Conservation (phyloP, 2,113 vertebrate species). For the Manacus vitellinus region DNA sequence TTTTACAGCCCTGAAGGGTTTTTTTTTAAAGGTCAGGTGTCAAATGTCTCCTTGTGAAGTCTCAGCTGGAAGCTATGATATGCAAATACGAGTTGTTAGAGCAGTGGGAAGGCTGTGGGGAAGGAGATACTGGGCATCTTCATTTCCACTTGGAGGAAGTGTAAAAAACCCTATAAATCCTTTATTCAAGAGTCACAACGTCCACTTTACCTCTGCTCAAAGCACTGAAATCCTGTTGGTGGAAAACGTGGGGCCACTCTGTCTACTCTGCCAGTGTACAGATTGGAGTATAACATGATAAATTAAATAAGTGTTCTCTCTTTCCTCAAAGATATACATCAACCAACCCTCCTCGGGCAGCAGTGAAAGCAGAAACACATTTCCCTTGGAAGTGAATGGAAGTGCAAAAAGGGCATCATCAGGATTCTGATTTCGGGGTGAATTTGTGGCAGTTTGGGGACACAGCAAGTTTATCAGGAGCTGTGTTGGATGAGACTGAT, state of each 20-base stretch:
- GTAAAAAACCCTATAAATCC: conserved; percentile 26
- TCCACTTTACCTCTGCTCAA: not conserved
- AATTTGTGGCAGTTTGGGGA: not conserved
- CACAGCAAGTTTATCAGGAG: not conserved
- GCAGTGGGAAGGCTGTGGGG: not conserved
- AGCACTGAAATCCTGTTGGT: not conserved
- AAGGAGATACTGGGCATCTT: not conserved
- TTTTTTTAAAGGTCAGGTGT: conserved; percentile 18
- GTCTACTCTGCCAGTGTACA: not conserved
- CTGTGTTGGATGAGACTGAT: not conserved
- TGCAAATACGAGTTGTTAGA: conserved; percentile 7
- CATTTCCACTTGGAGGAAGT: not conserved
- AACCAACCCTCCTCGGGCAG: not conserved
- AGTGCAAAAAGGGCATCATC: not conserved
- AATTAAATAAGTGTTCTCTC: not conserved
- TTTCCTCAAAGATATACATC: not conserved
- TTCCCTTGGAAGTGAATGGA: not conserved
- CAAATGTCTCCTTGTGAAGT: conserved; percentile 11
- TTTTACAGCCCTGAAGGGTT: conserved; percentile 12
- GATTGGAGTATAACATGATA: rapidly evolving
- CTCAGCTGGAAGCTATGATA: conserved; percentile 8
- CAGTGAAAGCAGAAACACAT: rapidly evolving
- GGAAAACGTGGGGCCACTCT: not conserved
- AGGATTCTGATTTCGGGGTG: not conserved
- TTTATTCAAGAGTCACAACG: not conserved